phyloP scores from a whole-genome alignment of 2,888 invertebrate species.

The Cephus sareptanus region DNA sequence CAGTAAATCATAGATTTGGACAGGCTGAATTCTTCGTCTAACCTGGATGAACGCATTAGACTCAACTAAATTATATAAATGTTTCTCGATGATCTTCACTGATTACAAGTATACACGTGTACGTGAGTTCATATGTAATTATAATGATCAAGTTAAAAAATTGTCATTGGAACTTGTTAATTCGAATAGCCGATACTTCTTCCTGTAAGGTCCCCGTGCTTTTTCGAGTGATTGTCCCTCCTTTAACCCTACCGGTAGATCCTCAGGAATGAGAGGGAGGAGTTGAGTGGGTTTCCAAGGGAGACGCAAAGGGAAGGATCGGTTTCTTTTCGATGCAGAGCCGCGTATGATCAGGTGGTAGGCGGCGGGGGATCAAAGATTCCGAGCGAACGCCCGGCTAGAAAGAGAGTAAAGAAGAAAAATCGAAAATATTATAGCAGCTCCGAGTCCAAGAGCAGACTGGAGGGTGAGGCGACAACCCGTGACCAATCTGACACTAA shows the following conservation, averaged over 20 bases:
- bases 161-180: neutral
- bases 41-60: neutral
- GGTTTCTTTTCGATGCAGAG: slow-evolving; percentile 37
- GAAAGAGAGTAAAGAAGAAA: slow-evolving; percentile 28
- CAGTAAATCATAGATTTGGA: slow-evolving; percentile 54
- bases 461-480: slow-evolving; percentile 54
- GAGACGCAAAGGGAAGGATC: slow-evolving; percentile 7
- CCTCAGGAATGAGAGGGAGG: neutral
- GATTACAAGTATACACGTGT: neutral
- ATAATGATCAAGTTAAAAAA: neutral
- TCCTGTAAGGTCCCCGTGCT: neutral
- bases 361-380: slow-evolving; percentile 61
- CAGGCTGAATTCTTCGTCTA: neutral
- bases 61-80: neutral
- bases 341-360: slow-evolving; percentile 56
- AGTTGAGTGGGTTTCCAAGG: neutral
- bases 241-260: neutral
- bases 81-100: neutral
- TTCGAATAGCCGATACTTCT: neutral
- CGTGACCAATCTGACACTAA: slow-evolving; percentile 62
- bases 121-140: neutral
- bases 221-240: neutral
- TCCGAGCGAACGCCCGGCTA: slow-evolving; percentile 29
- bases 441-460: slow-evolving; percentile 23
- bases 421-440: slow-evolving; percentile 42